Evolutionary conservation across 2,113 vertebrate species (phyloP).

Genomic region (Neomonachus schauinslandi): DNA sequence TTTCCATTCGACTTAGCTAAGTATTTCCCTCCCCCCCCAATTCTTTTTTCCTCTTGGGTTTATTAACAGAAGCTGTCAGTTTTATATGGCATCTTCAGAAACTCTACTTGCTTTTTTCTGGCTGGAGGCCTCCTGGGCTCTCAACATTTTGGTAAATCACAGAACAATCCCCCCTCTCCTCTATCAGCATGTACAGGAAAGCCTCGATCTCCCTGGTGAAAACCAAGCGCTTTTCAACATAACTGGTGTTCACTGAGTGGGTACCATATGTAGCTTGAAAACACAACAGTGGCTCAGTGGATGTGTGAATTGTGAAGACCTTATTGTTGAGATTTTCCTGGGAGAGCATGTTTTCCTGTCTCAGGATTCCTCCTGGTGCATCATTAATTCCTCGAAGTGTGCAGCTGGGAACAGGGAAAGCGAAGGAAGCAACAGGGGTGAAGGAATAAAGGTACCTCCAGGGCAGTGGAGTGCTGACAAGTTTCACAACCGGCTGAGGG

Average conservation of each 20-base stretch:
- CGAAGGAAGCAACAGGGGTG: background rate
- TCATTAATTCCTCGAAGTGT: background rate
- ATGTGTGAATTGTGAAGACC: background rate
- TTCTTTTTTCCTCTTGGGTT: conserved; percentile 8
- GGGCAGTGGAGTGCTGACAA: background rate
- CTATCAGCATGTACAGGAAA: background rate
- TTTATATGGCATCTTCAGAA: background rate
- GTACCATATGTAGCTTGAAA: background rate
- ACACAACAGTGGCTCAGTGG: background rate
- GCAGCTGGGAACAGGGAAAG: background rate
- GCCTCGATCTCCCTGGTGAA: background rate
- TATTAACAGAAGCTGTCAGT: conserved; percentile 11
- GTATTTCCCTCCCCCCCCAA: background rate
- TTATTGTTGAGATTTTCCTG: background rate
- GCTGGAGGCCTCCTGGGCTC: background rate
- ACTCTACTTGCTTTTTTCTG: background rate
- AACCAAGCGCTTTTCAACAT: background rate
- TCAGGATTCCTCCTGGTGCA: background rate
- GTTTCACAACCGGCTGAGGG: background rate
- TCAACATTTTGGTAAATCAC: background rate
- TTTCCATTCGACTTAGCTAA: background rate
- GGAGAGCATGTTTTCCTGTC: background rate
- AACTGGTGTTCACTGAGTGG: background rate
- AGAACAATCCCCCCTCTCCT: background rate
- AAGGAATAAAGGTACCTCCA: background rate